Evolutionary conservation across 64 coral and sea anemone genomes (phyloP).

Genomic region (Montipora cactus): DNA sequence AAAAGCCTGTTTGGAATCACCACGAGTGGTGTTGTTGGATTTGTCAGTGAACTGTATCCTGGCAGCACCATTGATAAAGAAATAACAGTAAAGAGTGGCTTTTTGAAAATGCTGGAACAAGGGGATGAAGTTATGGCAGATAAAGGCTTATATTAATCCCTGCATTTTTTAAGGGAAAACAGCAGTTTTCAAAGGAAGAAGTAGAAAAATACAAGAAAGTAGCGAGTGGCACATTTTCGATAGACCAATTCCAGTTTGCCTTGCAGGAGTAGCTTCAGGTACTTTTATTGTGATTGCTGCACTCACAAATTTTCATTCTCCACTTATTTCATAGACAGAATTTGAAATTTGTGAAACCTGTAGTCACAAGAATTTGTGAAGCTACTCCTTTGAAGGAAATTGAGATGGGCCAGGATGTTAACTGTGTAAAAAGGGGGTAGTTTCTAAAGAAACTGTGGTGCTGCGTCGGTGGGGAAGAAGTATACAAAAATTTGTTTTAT

Average conservation of each 20-base stretch:
- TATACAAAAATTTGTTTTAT: too few species aligned
- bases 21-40: conserved; percentile 61
- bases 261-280: conserved; percentile 42
- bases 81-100: conserved; percentile 53
- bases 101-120: conserved; percentile 23
- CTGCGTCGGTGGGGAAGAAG: too few species aligned
- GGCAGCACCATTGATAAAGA: conserved; percentile 52
- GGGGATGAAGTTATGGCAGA: conserved; percentile 60
- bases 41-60: conserved; percentile 60
- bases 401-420: too few species aligned
- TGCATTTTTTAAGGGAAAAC: conserved; percentile 51
- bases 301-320: conserved; percentile 58
- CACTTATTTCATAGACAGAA: conserved; percentile 6
- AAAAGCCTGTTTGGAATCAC: conserved; percentile 66
- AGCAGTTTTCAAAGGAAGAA: conserved; percentile 42
- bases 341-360: too few species aligned
- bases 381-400: too few species aligned
- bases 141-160: conserved; percentile 55
- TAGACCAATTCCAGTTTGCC: conserved; percentile 32
- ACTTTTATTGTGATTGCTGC: conserved; percentile 53
- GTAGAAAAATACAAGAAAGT: conserved; percentile 56
- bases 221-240: conserved; percentile 65
- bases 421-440: too few species aligned
- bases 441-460: too few species aligned
- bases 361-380: too few species aligned